These are phyloP conservation scores for Pheosia tremula DNA, from an alignment of 2,888 invertebrate genomes.

Conservation along the genomic window DNA sequence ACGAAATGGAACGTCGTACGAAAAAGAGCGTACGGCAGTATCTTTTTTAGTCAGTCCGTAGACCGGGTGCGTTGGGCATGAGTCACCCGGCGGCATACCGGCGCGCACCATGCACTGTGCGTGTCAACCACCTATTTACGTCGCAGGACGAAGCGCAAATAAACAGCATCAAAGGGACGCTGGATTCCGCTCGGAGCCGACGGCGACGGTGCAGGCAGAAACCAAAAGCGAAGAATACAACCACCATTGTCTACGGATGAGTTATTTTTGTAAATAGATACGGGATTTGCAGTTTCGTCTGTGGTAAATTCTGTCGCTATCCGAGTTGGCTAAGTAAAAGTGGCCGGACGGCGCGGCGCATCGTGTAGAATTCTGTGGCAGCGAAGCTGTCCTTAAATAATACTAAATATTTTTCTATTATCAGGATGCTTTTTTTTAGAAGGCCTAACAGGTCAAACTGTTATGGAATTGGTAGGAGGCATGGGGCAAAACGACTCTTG, in stretches of 20 bases:
- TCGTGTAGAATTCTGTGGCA: not conserved
- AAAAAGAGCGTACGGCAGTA: slow-evolving; percentile 56
- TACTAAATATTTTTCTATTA: no score
- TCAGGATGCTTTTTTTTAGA: no score
- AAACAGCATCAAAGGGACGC: slow-evolving; percentile 82
- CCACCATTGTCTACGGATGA: slow-evolving; percentile 79
- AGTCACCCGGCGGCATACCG: slow-evolving; percentile 72
- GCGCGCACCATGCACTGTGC: slow-evolving; percentile 72
- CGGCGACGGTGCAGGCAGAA: slow-evolving; percentile 54
- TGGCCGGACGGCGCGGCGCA: not conserved
- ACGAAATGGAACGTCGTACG: slow-evolving; percentile 48
- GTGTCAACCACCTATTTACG: slow-evolving; percentile 84
- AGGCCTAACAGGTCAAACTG: no score
- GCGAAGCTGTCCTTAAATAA: no score
- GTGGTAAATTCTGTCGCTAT: slow-evolving; percentile 27
- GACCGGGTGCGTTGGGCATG: slow-evolving; percentile 63
- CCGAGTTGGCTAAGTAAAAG: slow-evolving; percentile 11
- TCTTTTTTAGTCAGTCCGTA: slow-evolving; percentile 64
- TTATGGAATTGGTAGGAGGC: no score
- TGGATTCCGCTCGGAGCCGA: slow-evolving; percentile 66
- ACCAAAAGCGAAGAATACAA: slow-evolving; percentile 73
- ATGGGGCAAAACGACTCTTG: no score
- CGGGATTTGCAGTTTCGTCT: slow-evolving; percentile 38
- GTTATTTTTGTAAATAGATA: slow-evolving; percentile 80
- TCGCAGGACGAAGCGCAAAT: slow-evolving; percentile 81